A percentile compares a stretch with the other conserved stretches of the same genome.
These are phyloP conservation scores for Sceloporus tristichus DNA, from an alignment of 2,113 vertebrate genomes.

Conservation along the genomic window DNA sequence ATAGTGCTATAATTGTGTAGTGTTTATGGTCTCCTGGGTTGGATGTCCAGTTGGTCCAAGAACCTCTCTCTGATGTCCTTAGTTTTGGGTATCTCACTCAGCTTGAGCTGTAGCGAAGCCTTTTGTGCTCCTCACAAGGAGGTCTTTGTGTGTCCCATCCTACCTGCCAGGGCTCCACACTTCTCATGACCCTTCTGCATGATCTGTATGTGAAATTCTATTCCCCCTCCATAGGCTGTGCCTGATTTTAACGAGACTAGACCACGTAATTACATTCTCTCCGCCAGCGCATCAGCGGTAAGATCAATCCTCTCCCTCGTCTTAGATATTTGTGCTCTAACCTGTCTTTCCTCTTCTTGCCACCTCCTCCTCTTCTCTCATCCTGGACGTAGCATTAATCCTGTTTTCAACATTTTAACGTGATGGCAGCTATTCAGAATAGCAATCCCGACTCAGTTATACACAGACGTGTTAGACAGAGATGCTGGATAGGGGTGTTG, in stretches of 20 bases:
- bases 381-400: constrained; percentile 28
- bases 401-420: constrained; percentile 75
- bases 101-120: no score
- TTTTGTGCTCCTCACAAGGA: no score
- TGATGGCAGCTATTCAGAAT: not conserved
- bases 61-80: no score
- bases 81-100: no score
- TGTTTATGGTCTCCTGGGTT: no score
- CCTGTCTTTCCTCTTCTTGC: constrained; percentile 45
- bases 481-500: no score
- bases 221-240: constrained; percentile 89
- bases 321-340: constrained; percentile 34
- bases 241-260: constrained; percentile 99
- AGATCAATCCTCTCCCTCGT: constrained; percentile 70
- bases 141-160: no score
- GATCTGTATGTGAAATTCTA: constrained; percentile 78
- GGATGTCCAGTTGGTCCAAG: no score
- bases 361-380: constrained; percentile 36
- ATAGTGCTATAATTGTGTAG: no score
- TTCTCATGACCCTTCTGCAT: constrained; percentile 22
- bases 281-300: constrained; percentile 98
- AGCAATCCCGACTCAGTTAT: no score
- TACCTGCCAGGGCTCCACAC: no score
- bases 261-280: constrained; percentile 98
- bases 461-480: no score